These are phyloP conservation scores for Phoeniculus purpureus DNA, from an alignment of 2,797 vertebrate species.

Conservation along the genomic window DNA sequence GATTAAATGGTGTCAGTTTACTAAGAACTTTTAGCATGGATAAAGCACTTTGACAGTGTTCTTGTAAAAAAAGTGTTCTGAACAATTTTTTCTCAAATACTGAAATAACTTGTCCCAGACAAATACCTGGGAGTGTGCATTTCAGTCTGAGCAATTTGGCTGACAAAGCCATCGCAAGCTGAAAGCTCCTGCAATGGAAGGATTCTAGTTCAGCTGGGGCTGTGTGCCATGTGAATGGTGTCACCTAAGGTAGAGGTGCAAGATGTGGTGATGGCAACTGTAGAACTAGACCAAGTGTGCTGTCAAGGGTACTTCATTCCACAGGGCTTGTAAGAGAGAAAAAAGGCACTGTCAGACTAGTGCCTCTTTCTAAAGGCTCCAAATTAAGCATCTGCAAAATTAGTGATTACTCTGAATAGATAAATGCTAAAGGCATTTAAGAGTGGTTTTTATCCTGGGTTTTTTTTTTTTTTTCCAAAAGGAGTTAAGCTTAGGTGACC, in stretches of 20 bases:
- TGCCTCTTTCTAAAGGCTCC: not conserved
- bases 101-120: slow-evolving; percentile 32
- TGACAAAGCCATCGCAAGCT: slow-evolving; percentile 17
- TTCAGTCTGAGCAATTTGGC: slow-evolving; percentile 40
- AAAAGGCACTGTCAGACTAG: not conserved
- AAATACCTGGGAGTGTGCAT: not conserved
- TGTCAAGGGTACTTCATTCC: not conserved
- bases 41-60: not conserved
- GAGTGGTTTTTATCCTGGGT: not conserved
- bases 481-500: not conserved
- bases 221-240: not conserved
- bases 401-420: not conserved
- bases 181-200: slow-evolving; percentile 34
- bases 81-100: slow-evolving; percentile 2
- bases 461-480: not conserved
- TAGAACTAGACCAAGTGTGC: not conserved
- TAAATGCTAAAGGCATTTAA: not conserved
- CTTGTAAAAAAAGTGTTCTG: slow-evolving; percentile 56
- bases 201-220: slow-evolving; percentile 10
- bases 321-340: not conserved
- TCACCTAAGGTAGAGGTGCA: slow-evolving; percentile 8
- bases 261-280: not conserved
- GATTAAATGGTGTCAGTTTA: slow-evolving; percentile 21
- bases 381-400: not conserved
- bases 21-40: not conserved